Base-by-base conservation (phyloP, 1,140 invertebrate species). In the Fopius arisanus region DNA sequence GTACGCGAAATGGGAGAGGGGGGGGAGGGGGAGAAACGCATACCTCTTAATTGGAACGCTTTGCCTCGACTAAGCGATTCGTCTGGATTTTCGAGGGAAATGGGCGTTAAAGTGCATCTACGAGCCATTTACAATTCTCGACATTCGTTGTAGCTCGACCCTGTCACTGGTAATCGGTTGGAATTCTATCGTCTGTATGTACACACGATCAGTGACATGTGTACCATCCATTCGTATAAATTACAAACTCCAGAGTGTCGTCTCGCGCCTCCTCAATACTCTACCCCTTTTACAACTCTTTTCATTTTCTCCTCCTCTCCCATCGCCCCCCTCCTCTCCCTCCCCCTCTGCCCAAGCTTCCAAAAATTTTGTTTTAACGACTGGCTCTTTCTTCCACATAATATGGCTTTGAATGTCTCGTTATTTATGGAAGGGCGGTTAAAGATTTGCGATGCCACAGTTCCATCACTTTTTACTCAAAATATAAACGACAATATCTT, bases 1-100 rank as follows among this genome's bases (percentile, higher is more conserved):
- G 33, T 41, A 28, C 73, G 78, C 79, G 75, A 84, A 82, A 84
- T 85, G 84, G 84, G 80, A 84, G 62, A 65, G 67, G 81, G 82
- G 86, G 84, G 84, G 84, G 80, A 84, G 62, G 51, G 67, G 81
- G 82, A 87, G 84, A 80, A 78, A 85, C 81, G 86, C 86, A 87
- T 87, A 87, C 84, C 85, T 87, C 86, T 87, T 87, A 87, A 87
- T 87, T 87, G 86, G 86, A 86, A 86, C 85, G 86, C 81, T 87
- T 87, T 84, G 84, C 84, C 80, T 75, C 43, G 79, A 78, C 80
- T 84, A 83, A 86, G 83, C 82, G 84, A 85, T 81, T 86, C 84
- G 78, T 80, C 80, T 83, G 81, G 81, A 83, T 86, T 65, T 86
- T 87, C 84, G 81, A 79, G 84, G 83, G 85, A 87, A 87, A 87